phyloP scores from a whole-genome alignment of 1,140 invertebrate species.

The Bombyx mori region ASM3026992v2 NC_085115.1:5392001-5392500 shows the following conservation, averaged over 20 bases:
- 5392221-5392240: constrained; percentile 81
- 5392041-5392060: no score
- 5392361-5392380: constrained; percentile 9
- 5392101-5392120: constrained; percentile 89
- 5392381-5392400: no score
- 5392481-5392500: constrained; percentile 43
- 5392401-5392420: constrained; percentile 38
- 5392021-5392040: no score
- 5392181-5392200: constrained; percentile 66
- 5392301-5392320: constrained; percentile 77
- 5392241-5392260: constrained; percentile 89
- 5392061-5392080: no score
- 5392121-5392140: constrained; percentile 88
- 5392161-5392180: constrained; percentile 84
- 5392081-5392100: constrained; percentile 60
- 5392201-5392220: constrained; percentile 77
- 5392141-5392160: constrained; percentile 89
- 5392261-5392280: constrained; percentile 89
- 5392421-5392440: constrained; percentile 44
- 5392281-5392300: constrained; percentile 85
- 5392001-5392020: no score
- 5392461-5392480: constrained; percentile 52
- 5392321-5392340: constrained; percentile 37
- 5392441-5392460: constrained; percentile 49
- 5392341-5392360: constrained; percentile 51